Conservation (phyloP, 2,888 invertebrate species). For the Prenolepis imparis region DNA sequence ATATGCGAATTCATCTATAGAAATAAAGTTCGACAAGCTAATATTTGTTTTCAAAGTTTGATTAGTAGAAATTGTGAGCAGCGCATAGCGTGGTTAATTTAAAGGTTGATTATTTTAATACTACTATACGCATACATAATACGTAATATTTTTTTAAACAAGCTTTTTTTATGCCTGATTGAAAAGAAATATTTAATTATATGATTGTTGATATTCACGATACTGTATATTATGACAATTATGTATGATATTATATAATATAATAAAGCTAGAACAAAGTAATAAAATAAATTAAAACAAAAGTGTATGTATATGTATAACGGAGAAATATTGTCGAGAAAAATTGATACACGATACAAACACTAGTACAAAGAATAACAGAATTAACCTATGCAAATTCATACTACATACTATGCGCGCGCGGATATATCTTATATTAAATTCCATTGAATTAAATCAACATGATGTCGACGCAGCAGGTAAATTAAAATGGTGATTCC, state of each 20-base stretch:
- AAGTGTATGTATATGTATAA: conserved; percentile 34
- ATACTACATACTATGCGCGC: conserved; percentile 11
- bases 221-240: not conserved
- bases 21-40: conserved; percentile 6
- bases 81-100: not conserved
- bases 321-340: conserved; percentile 33
- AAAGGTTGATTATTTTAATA: conserved; percentile 5
- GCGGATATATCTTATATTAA: conserved; percentile 42
- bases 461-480: conserved; percentile 40
- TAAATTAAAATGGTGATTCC: conserved; percentile 45
- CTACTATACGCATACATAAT: not conserved
- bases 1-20: not conserved
- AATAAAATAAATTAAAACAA: conserved; percentile 24
- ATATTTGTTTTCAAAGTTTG: conserved; percentile 18
- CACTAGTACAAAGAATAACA: conserved; percentile 31
- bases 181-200: conserved; percentile 30
- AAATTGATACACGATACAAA: conserved; percentile 37
- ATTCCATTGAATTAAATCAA: conserved; percentile 52
- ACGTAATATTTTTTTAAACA: conserved; percentile 6
- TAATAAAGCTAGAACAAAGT: not conserved
- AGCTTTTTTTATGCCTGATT: not conserved
- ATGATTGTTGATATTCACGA: conserved; percentile 3
- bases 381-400: conserved; percentile 54
- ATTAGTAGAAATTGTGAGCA: not conserved
- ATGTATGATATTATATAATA: no score